Evolutionary conservation across 2,888 invertebrate genomes (phyloP).

Genomic region (Metopia argyrocephala): DNA sequence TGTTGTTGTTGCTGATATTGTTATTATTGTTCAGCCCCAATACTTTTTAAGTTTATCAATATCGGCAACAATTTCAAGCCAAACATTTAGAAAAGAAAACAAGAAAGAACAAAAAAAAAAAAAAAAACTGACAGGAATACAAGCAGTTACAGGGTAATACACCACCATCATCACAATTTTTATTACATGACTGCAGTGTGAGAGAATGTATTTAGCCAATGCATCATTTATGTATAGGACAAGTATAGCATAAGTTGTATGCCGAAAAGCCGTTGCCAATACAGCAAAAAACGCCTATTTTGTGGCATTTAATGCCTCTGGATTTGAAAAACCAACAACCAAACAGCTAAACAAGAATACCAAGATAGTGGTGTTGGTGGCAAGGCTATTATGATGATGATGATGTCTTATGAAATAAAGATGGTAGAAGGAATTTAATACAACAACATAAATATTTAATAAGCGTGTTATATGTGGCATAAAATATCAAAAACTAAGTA

Average conservation of each 20-base stretch:
- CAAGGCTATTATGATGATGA: slow-evolving; percentile 15
- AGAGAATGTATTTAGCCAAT: slow-evolving; percentile 33
- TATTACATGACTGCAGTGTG: no score
- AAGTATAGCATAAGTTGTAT: slow-evolving; percentile 62
- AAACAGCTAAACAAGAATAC: slow-evolving; percentile 18
- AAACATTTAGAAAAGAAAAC: no score
- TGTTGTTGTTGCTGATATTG: slow-evolving; percentile 9
- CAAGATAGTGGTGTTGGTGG: neutral
- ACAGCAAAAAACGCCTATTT: slow-evolving; percentile 61
- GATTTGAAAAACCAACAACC: slow-evolving; percentile 25
- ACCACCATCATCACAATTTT: slow-evolving; percentile 29
- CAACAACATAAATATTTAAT: slow-evolving; percentile 46
- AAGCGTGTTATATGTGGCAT: slow-evolving; percentile 54
- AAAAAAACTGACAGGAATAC: slow-evolving; percentile 22
- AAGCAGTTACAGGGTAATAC: neutral
- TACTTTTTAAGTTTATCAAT: slow-evolving; percentile 51
- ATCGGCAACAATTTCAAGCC: slow-evolving; percentile 48
- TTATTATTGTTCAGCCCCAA: neutral
- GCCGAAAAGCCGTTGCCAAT: slow-evolving; percentile 63
- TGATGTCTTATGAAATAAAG: slow-evolving; percentile 1
- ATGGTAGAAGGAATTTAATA: slow-evolving; percentile 12
- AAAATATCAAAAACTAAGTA: slow-evolving; percentile 46
- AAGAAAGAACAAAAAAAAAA: no score
- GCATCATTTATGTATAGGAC: slow-evolving; percentile 60
- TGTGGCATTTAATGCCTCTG: slow-evolving; percentile 64